A percentile compares a stretch with the other conserved stretches of the same genome.
Evolutionary conservation across 1,140 invertebrate genomes (phyloP).

Genomic region (Drosophila simulans): DNA sequence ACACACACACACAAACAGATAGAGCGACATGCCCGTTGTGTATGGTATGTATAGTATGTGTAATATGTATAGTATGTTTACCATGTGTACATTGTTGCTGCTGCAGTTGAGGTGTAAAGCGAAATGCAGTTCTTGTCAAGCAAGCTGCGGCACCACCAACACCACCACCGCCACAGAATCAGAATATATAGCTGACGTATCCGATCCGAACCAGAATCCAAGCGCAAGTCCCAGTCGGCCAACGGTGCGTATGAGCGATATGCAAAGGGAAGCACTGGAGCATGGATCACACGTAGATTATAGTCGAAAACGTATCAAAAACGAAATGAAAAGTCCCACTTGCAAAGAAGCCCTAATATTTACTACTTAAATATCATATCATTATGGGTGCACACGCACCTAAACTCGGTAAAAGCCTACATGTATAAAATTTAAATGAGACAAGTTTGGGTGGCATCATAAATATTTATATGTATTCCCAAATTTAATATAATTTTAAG

Average conservation of each 20-base stretch:
- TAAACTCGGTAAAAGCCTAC: background rate
- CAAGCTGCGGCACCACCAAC: conserved; percentile 29
- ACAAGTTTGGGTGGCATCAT: background rate
- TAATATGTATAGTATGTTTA: conserved; percentile 21
- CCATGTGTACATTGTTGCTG: conserved; percentile 46
- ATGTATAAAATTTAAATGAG: background rate
- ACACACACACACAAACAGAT: conserved; percentile 9
- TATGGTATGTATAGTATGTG: conserved; percentile 22
- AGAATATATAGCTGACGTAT: conserved; percentile 16
- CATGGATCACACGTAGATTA: background rate
- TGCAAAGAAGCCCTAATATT: too few relatives aligned
- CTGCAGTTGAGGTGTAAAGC: conserved; percentile 51
- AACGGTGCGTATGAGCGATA: conserved; percentile 49
- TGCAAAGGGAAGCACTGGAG: conserved; percentile 12
- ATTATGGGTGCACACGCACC: background rate
- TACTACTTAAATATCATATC: background rate
- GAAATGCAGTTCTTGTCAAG: conserved; percentile 78
- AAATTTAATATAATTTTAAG: background rate
- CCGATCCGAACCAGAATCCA: conserved; percentile 45
- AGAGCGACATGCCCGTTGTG: conserved; percentile 13
- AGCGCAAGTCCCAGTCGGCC: background rate
- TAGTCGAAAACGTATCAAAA: background rate
- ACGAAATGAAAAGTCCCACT: too few relatives aligned
- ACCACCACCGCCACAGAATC: conserved; percentile 16
- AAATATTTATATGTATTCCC: background rate